These are phyloP conservation scores for Papilio glaucus DNA, from an alignment of 1,140 invertebrate genomes.

Conservation along the genomic window DNA sequence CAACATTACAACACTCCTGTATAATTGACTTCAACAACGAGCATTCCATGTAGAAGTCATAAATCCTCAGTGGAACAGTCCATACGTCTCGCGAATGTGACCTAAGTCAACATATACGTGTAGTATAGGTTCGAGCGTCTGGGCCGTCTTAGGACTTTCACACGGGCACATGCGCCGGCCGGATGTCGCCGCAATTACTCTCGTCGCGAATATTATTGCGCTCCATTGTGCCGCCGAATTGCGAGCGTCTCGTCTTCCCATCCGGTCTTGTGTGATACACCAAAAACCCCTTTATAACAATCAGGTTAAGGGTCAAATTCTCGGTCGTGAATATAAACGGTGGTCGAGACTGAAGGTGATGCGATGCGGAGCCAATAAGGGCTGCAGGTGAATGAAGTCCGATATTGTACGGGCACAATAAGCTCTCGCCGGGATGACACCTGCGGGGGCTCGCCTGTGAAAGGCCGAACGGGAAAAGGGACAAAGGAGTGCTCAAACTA, in stretches of 20 bases:
- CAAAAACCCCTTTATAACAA: constrained; percentile 46
- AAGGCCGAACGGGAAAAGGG: constrained; percentile 40
- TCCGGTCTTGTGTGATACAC: constrained; percentile 50
- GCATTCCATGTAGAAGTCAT: too few species aligned
- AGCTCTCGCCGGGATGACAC: constrained; percentile 51
- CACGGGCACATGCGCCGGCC: constrained; percentile 70
- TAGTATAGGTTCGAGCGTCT: constrained; percentile 55
- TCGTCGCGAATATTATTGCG: constrained; percentile 72
- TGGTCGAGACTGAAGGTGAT: constrained; percentile 45
- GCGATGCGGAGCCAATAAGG: constrained; percentile 49
- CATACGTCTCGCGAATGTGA: background rate
- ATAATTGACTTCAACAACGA: too few species aligned
- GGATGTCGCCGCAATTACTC: constrained; percentile 77
- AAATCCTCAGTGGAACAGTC: background rate
- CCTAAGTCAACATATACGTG: constrained; percentile 18
- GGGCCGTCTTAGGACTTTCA: constrained; percentile 56
- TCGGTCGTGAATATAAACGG: constrained; percentile 10
- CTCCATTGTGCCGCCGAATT: constrained; percentile 76
- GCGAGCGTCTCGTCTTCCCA: constrained; percentile 73
- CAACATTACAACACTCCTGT: too few species aligned
- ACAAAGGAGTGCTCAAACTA: constrained; percentile 62
- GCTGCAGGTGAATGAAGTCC: constrained; percentile 55
- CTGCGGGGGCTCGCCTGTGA: constrained; percentile 50
- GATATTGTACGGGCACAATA: constrained; percentile 48
- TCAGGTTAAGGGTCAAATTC: constrained; percentile 36